Base-by-base conservation (phyloP, 2,113 vertebrate species). In the Labeo catla region DNA sequence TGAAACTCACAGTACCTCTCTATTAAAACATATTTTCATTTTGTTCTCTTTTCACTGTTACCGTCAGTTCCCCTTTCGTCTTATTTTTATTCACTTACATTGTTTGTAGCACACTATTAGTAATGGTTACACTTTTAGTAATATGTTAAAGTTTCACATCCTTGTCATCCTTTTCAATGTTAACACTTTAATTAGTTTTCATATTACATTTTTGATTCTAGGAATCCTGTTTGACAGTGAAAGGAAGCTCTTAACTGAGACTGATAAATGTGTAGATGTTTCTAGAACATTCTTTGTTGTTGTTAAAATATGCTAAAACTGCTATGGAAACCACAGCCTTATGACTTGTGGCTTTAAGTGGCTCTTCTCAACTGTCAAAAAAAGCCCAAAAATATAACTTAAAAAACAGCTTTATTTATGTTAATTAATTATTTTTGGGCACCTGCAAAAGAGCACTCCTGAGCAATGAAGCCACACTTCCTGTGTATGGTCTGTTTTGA, bases 391-490 rank as follows among this genome's bases (percentile, higher is more conserved):
- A 8, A 49, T 50, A 28, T 52, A 50, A 12, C 19, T 10, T 3
- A 45, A 45, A 70, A 74, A 74, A 10, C 28, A 70, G 21, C 39
- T n/a, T 2, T 74, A 21, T 13, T 19, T 36, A n/a, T 70, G 63
- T 45, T 52, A 23, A 82, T 61, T 9, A 2, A 21, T 8, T 66
- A 36, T 66, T 81, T 49, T 28, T 19, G 59, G 39, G 10, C 43
- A 82, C 19, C 63, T 82, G 63, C 47, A 39, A 50, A 70, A 70
- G 15, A 82, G 79, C 50, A 82, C 61, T 19, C 63, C 23, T 36
- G 45, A 36, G 47, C 63, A 68, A 34, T 82, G 61, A 68, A 82
- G 63, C 80, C 6, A 68, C 9, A 82, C 65, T 66, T 82, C 81
- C 81, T 52, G 63, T 36, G 47, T 52, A 19, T 1, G 15, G 59